Conservation (phyloP, 1,140 invertebrate species). For the Drosophila cardini region DNA sequence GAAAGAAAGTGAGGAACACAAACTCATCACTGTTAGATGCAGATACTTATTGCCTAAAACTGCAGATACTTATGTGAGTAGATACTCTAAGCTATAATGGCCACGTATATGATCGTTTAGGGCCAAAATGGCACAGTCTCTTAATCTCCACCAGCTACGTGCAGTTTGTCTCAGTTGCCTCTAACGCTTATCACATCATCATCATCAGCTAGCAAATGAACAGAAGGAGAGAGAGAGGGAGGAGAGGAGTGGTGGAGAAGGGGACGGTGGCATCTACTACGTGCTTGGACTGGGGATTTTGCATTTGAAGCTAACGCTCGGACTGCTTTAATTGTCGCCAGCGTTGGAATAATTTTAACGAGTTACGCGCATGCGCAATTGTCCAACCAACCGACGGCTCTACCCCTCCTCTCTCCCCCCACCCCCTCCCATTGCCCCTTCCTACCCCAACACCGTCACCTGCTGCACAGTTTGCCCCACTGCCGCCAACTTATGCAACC, state of each 20-base stretch:
- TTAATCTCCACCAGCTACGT: conserved; percentile 10
- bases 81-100: conserved; percentile 31
- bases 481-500: conserved; percentile 57
- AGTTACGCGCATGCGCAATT: conserved; percentile 81
- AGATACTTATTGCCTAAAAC: background rate
- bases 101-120: conserved; percentile 60
- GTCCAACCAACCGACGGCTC: conserved; percentile 66
- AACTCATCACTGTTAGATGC: conserved; percentile 31
- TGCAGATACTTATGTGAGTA: conserved; percentile 11
- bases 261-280: conserved; percentile 26
- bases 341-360: conserved; percentile 65
- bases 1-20: conserved; percentile 49
- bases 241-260: background rate
- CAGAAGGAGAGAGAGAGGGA: no score
- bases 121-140: conserved; percentile 49
- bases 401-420: background rate
- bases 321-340: conserved; percentile 69
- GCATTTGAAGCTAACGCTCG: conserved; percentile 41
- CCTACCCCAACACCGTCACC: background rate
- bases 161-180: conserved; percentile 27
- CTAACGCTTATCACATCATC: conserved; percentile 41
- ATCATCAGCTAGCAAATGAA: conserved; percentile 10
- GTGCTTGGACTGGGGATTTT: conserved; percentile 68
- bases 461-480: background rate
- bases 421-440: background rate